Evolutionary conservation across 1,140 invertebrate species (phyloP).

Genomic region (Pseudomyrmex flavicornis): DNA sequence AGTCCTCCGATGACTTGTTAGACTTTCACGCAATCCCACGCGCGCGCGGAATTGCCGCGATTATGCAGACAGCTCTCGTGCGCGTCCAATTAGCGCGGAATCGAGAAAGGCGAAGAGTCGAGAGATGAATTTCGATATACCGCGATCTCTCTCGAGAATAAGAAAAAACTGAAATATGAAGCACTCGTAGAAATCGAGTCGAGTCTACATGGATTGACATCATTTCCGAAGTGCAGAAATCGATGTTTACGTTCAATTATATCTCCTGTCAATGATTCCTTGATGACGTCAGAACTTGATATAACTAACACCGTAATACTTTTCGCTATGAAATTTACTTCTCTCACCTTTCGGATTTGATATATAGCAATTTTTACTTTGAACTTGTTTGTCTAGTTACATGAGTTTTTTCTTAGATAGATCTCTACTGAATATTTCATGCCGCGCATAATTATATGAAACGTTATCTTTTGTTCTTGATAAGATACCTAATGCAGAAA

Average conservation of each 20-base stretch:
- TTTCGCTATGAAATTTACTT: neutral
- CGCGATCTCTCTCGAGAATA: neutral
- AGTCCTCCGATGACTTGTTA: slow-evolving; percentile 53
- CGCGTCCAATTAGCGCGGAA: slow-evolving; percentile 61
- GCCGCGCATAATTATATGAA: slow-evolving; percentile 63
- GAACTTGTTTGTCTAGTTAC: slow-evolving; percentile 71
- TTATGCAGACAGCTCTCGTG: slow-evolving; percentile 63
- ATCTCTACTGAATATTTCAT: slow-evolving; percentile 43
- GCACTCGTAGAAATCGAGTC: neutral
- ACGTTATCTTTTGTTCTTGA: slow-evolving; percentile 63
- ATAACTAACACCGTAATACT: neutral
- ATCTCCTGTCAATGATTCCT: neutral
- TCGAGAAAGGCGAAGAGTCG: slow-evolving; percentile 24
- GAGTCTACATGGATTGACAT: slow-evolving; percentile 6
- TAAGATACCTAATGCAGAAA: neutral
- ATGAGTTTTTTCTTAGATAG: slow-evolving; percentile 61
- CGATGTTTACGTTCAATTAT: slow-evolving; percentile 39
- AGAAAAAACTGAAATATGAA: neutral
- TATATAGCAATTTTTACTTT: slow-evolving; percentile 74
- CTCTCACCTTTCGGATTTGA: neutral
- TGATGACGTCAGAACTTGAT: neutral
- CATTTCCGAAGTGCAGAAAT: neutral
- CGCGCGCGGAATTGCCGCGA: slow-evolving; percentile 42
- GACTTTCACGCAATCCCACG: slow-evolving; percentile 56
- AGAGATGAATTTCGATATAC: slow-evolving; percentile 20